These are phyloP conservation scores for Drosophila athabasca DNA, from an alignment of 1,140 invertebrate species.

Conservation along the genomic window DNA sequence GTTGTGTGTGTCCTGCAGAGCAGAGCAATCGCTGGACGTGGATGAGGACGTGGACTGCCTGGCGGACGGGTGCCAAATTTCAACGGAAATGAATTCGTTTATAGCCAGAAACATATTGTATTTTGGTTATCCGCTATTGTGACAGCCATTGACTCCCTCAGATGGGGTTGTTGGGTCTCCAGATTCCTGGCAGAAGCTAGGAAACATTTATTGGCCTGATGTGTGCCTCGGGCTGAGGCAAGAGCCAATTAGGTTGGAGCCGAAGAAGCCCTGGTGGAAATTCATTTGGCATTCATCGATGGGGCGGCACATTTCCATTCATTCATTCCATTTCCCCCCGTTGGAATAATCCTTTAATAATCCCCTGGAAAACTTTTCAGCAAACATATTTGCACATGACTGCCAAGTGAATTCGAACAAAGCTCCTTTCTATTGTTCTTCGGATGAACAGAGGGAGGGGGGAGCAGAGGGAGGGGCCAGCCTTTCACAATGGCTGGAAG, in stretches of 20 bases:
- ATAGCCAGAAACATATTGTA: slow-evolving; percentile 73
- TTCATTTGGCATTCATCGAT: slow-evolving; percentile 26
- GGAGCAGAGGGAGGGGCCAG: slow-evolving; percentile 1
- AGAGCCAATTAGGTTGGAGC: slow-evolving; percentile 58
- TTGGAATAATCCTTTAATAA: slow-evolving; percentile 41
- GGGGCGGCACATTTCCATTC: slow-evolving; percentile 32
- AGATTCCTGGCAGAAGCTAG: background rate
- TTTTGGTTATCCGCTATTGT: slow-evolving; percentile 76
- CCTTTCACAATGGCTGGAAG: slow-evolving; percentile 42
- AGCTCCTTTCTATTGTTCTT: slow-evolving; percentile 53
- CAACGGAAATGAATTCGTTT: slow-evolving; percentile 78
- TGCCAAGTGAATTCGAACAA: slow-evolving; percentile 45
- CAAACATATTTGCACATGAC: slow-evolving; percentile 47
- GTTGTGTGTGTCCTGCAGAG: background rate
- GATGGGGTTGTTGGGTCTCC: slow-evolving; percentile 2
- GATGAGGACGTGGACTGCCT: background rate
- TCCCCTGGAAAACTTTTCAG: slow-evolving; percentile 37
- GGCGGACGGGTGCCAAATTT: slow-evolving; percentile 59
- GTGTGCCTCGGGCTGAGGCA: slow-evolving; percentile 45
- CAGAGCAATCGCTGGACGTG: slow-evolving; percentile 9
- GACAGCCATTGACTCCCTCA: slow-evolving; percentile 48
- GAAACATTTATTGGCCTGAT: slow-evolving; percentile 42
- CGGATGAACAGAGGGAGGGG: slow-evolving; percentile 25
- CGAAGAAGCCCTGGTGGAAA: slow-evolving; percentile 32
- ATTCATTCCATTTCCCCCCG: slow-evolving; percentile 25